Evolutionary conservation across 2,113 vertebrate species (phyloP).

Genomic region (Neotoma lepida): DNA sequence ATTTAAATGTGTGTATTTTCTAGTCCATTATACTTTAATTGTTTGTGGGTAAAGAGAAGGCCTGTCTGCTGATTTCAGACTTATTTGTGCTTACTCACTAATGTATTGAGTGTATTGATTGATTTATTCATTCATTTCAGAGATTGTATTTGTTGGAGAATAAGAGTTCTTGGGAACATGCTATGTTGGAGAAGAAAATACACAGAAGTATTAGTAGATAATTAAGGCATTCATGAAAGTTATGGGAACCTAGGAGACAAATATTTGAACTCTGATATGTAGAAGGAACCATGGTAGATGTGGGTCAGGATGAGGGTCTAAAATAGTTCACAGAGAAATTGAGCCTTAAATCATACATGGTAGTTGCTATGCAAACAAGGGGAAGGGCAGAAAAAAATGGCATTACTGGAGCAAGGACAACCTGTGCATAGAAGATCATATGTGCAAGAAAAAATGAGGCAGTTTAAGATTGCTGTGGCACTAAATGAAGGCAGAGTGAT

Average conservation of each 20-base stretch:
- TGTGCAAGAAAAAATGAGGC: background rate
- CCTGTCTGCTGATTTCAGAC: background rate
- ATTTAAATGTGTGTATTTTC: background rate
- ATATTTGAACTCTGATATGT: background rate
- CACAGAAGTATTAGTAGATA: background rate
- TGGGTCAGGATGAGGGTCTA: background rate
- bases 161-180: background rate
- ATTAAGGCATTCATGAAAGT: constrained; percentile 42
- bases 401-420: background rate
- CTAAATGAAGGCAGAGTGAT: background rate
- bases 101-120: background rate
- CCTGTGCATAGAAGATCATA: background rate
- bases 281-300: background rate
- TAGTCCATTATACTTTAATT: background rate
- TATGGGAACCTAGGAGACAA: background rate
- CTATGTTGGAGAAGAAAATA: constrained; percentile 19
- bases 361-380: background rate
- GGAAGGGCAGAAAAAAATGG: background rate
- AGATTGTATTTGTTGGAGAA: background rate
- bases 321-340: background rate
- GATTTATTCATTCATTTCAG: background rate
- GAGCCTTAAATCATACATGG: background rate
- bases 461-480: background rate
- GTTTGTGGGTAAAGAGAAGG: background rate
- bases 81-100: background rate